Evolutionary conservation across 2,113 vertebrate genomes (phyloP).

Genomic region (Poecile atricapillus): DNA sequence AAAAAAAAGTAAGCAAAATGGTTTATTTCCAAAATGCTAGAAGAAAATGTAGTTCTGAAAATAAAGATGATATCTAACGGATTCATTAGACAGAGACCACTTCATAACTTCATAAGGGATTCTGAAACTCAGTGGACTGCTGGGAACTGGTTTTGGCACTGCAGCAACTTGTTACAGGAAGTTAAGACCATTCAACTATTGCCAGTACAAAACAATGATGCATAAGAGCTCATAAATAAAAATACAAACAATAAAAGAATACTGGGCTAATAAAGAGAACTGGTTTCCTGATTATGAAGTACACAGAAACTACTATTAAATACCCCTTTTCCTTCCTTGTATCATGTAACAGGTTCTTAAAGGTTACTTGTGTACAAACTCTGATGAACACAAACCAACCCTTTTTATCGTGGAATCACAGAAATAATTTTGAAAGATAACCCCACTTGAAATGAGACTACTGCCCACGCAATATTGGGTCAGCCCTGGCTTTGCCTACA

Average conservation of each 20-base stretch:
- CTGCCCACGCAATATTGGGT: rapidly evolving
- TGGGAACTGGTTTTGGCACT: neutral
- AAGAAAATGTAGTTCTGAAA: neutral
- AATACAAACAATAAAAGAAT: neutral
- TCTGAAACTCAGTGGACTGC: neutral
- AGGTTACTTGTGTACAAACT: neutral
- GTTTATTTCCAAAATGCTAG: neutral
- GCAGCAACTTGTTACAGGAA: neutral
- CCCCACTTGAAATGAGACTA: neutral
- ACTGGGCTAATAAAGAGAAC: neutral
- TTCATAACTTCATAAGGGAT: neutral
- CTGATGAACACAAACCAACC: neutral
- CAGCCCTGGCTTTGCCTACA: neutral
- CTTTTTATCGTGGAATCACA: neutral
- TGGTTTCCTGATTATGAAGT: neutral
- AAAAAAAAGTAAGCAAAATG: neutral
- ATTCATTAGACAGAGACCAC: neutral
- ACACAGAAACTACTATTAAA: neutral
- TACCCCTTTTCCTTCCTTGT: neutral
- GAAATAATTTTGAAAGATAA: neutral
- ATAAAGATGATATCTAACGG: neutral
- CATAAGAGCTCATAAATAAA: neutral
- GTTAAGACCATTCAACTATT: neutral
- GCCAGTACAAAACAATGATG: neutral
- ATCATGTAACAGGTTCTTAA: neutral